Evolutionary conservation across 2,888 invertebrate genomes (phyloP).

Genomic region (Nebria salina): DNA sequence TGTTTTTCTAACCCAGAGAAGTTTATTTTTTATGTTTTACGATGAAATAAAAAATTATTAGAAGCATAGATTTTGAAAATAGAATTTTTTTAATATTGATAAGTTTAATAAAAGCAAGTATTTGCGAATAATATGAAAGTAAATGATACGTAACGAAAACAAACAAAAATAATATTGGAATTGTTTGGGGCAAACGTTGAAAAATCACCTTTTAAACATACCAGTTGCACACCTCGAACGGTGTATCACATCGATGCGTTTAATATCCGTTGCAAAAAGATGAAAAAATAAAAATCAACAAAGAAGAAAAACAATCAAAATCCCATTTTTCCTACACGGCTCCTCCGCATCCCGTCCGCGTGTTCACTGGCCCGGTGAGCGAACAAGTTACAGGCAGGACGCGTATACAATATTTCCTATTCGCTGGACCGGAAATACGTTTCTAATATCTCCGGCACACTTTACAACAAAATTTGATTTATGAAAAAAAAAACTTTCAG

Average conservation of each 20-base stretch:
- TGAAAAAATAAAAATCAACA: slow-evolving; percentile 36
- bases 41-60: no score
- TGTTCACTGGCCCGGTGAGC: neutral
- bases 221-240: slow-evolving; percentile 5
- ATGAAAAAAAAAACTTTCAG: slow-evolving; percentile 37
- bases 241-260: slow-evolving; percentile 17
- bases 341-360: neutral
- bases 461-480: slow-evolving; percentile 44
- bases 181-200: neutral
- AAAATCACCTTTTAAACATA: neutral
- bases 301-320: slow-evolving; percentile 44
- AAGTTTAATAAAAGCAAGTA: no score
- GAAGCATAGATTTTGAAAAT: no score
- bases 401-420: slow-evolving; percentile 25
- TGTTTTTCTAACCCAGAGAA: neutral
- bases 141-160: neutral
- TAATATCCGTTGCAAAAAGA: slow-evolving; percentile 32
- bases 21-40: no score
- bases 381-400: slow-evolving; percentile 11
- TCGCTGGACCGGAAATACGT: slow-evolving; percentile 42
- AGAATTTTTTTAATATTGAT: no score
- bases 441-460: slow-evolving; percentile 44
- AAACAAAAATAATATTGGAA: neutral
- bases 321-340: slow-evolving; percentile 35
- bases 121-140: neutral